phyloP scores from a whole-genome alignment of 2,888 invertebrate species.

The Nebria salina region DNA sequence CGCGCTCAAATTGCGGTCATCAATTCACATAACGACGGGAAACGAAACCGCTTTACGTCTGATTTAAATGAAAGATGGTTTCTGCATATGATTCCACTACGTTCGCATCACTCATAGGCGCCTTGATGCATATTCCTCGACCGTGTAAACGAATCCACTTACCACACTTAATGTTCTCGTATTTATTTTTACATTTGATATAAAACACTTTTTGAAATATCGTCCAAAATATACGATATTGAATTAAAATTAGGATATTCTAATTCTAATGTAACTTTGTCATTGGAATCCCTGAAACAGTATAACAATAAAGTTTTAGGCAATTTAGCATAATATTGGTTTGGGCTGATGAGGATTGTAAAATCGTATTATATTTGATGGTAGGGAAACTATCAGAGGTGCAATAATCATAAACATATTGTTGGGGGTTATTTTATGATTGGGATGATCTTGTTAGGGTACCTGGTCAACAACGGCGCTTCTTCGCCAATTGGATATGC shows the following conservation, averaged over 20 bases:
- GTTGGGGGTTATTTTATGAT: conserved; percentile 36
- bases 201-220: not conserved
- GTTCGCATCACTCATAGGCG: conserved; percentile 18
- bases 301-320: not conserved
- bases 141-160: conserved; percentile 17
- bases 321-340: not conserved
- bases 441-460: conserved; percentile 7
- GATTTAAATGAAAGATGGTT: conserved; percentile 43
- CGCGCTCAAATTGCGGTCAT: conserved; percentile 42
- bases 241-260: not conserved
- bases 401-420: conserved; percentile 53
- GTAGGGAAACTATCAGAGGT: conserved; percentile 51
- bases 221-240: not conserved
- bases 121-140: conserved; percentile 6
- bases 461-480: conserved; percentile 2
- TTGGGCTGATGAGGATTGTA: not conserved
- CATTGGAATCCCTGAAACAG: not conserved
- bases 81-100: conserved; percentile 30
- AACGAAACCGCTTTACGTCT: conserved; percentile 40
- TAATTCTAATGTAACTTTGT: not conserved
- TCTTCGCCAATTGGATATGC: conserved; percentile 17
- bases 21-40: conserved; percentile 45
- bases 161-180: not conserved
- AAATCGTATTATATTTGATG: not conserved
- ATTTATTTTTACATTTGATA: not conserved